These are phyloP conservation scores for Drosophila setifemur DNA, from an alignment of 1,140 invertebrate species.

Conservation along the genomic window DNA sequence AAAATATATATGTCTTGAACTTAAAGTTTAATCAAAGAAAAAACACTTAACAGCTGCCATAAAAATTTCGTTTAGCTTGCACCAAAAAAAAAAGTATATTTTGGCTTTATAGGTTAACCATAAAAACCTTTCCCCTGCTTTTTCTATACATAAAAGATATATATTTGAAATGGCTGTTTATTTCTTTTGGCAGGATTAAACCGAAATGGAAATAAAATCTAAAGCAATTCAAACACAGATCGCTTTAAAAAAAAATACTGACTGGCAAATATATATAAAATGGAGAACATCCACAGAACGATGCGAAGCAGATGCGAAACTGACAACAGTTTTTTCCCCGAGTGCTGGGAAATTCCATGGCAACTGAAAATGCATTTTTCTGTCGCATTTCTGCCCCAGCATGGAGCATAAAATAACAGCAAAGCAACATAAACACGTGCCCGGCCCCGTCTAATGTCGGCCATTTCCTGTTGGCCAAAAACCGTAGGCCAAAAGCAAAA, in stretches of 20 bases:
- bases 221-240: conserved; percentile 4
- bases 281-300: neutral
- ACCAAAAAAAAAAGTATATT: conserved; percentile 12
- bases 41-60: neutral
- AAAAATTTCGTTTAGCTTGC: conserved; percentile 5
- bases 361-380: conserved; percentile 50
- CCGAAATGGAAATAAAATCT: conserved; percentile 23
- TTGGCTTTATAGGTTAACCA: conserved; percentile 6
- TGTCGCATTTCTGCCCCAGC: conserved; percentile 51
- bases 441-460: conserved; percentile 69
- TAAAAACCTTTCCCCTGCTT: conserved; percentile 7
- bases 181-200: conserved; percentile 21
- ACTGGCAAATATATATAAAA: conserved; percentile 2
- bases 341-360: conserved; percentile 26
- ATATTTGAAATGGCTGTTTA: conserved; percentile 5
- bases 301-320: conserved; percentile 26
- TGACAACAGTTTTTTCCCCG: conserved; percentile 34
- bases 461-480: conserved; percentile 73
- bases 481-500: conserved; percentile 39
- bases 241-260: conserved; percentile 12
- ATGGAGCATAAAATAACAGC: conserved; percentile 53
- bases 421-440: conserved; percentile 67
- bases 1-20: neutral
- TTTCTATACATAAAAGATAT: conserved; percentile 2
- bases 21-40: neutral